A percentile compares a stretch with the other conserved stretches of the same genome.
These are phyloP conservation scores for Rhea americana DNA, from an alignment of 2,113 vertebrate species.

Conservation along the genomic window DNA sequence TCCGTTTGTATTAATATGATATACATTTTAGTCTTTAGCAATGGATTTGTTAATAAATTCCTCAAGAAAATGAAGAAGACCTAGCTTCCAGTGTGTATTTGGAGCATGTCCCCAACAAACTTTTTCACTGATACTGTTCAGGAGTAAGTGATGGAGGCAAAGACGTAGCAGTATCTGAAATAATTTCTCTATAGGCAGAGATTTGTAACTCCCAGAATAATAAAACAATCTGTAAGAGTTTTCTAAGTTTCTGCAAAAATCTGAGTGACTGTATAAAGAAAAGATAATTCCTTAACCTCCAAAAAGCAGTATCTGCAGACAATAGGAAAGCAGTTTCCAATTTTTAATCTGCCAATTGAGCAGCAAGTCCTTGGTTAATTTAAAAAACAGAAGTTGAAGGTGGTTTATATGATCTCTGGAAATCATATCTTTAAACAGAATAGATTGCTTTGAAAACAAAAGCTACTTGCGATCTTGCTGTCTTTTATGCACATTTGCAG, in stretches of 20 bases:
- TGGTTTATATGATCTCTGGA: background rate
- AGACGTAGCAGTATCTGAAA: background rate
- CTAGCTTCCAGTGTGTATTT: background rate
- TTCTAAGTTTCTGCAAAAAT: background rate
- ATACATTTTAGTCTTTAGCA: background rate
- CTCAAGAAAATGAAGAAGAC: background rate
- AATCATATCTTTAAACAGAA: background rate
- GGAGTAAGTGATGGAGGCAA: background rate
- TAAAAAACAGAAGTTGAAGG: conserved; percentile 24
- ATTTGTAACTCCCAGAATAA: background rate
- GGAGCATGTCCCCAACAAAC: background rate
- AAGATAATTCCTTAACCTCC: background rate
- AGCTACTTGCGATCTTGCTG: background rate
- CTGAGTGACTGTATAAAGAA: background rate
- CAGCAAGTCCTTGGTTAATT: conserved; percentile 13
- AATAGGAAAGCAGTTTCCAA: background rate
- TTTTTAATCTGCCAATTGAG: conserved; percentile 16
- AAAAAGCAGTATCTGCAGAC: background rate
- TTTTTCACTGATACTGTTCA: background rate
- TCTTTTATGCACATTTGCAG: background rate
- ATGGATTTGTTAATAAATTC: background rate
- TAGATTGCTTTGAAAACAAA: background rate
- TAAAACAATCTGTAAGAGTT: background rate
- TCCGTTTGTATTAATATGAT: background rate
- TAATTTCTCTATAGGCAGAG: background rate